These are phyloP conservation scores for Urophycis tenuis DNA, from an alignment of 2,797 vertebrate genomes.

Conservation along the genomic window DNA sequence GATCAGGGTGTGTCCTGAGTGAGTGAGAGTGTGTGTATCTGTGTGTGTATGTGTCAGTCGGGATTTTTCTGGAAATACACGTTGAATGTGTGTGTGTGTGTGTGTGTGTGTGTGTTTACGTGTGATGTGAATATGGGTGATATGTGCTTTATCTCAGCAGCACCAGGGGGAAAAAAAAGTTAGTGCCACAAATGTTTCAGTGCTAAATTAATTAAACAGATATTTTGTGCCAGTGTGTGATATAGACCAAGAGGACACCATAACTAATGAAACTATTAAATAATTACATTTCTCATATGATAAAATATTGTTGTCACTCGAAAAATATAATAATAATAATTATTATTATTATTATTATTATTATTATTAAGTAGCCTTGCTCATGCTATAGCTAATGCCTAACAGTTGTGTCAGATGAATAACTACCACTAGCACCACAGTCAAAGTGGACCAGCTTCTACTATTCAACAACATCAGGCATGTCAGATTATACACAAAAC, in stretches of 20 bases:
- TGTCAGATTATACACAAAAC: not conserved
- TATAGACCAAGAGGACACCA: not conserved
- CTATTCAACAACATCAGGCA: not conserved
- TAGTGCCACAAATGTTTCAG: not conserved
- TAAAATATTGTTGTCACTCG: not conserved
- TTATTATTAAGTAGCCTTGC: not conserved
- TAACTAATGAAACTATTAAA: not conserved
- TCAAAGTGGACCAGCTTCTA: not conserved
- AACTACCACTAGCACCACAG: not conserved
- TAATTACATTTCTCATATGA: not conserved
- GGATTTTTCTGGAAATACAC: not conserved
- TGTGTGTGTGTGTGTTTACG: not conserved
- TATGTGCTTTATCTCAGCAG: not conserved
- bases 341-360: not conserved
- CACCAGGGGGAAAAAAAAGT: not conserved
- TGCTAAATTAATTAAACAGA: not conserved
- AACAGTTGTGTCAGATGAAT: not conserved
- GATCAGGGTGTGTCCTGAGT: conserved; percentile 30
- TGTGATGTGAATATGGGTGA: not conserved
- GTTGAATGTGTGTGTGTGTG: not conserved
- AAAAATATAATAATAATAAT: not conserved
- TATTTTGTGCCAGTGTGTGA: not conserved
- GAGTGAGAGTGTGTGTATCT: not conserved
- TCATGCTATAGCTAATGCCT: not conserved
- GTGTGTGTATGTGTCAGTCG: too few species aligned